These are phyloP conservation scores for Netelia melanura DNA, from an alignment of 2,888 invertebrate species.

Conservation along the genomic window DNA sequence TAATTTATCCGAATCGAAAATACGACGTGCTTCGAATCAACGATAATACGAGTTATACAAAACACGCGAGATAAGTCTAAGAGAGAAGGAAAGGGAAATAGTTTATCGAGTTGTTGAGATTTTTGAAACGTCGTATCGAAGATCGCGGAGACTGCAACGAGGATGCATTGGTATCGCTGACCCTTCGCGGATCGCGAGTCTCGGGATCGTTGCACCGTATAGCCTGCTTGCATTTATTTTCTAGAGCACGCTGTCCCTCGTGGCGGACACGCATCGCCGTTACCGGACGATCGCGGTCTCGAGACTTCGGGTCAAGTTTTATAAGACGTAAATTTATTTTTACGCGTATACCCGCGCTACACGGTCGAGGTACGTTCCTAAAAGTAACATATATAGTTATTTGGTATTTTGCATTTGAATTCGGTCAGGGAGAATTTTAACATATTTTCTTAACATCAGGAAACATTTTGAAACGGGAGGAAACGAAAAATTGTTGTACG, in stretches of 20 bases:
- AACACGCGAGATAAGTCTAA: background rate
- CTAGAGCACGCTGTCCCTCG: constrained; percentile 62
- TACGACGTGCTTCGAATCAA: background rate
- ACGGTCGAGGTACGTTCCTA: no score
- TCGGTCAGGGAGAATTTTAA: no score
- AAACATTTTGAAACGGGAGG: no score
- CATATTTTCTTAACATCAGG: no score
- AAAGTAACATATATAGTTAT: no score
- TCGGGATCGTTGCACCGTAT: constrained; percentile 63
- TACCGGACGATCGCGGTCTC: background rate
- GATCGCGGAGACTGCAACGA: background rate
- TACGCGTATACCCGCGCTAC: background rate
- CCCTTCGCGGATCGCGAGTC: constrained; percentile 22
- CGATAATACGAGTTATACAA: background rate
- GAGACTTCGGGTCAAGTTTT: constrained; percentile 25
- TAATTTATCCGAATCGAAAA: background rate
- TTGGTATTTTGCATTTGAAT: no score
- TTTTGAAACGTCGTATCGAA: background rate
- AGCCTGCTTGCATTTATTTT: constrained; percentile 63
- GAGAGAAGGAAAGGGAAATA: background rate
- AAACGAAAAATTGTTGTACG: background rate
- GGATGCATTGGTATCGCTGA: constrained; percentile 47
- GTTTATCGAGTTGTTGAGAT: constrained; percentile 19
- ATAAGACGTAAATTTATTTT: constrained; percentile 13
- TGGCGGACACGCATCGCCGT: constrained; percentile 46